Conservation (phyloP, 2,797 vertebrate genomes). For the Odontamblyopus rebecca region DNA sequence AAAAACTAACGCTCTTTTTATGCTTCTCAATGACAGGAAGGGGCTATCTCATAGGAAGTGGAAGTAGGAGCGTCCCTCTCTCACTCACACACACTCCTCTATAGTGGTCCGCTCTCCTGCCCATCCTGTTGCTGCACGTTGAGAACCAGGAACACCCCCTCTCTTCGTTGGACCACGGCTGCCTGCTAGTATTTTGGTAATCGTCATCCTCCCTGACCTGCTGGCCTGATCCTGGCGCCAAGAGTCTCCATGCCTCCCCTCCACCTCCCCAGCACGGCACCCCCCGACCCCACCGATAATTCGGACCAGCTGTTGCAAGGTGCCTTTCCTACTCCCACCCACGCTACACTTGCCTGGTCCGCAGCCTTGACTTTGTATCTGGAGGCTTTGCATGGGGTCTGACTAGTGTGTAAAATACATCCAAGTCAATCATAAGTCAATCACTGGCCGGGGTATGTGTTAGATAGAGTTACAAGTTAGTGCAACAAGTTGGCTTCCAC, state of each 20-base stretch:
- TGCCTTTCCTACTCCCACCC: constrained; percentile 74
- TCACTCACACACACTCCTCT: constrained; percentile 26
- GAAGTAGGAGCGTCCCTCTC: constrained; percentile 74
- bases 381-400: constrained; percentile 69
- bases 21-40: constrained; percentile 79
- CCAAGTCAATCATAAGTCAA: constrained; percentile 65
- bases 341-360: constrained; percentile 65
- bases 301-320: constrained; percentile 84
- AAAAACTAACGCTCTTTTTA: constrained; percentile 40
- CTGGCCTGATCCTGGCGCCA: constrained; percentile 82
- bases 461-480: constrained; percentile 40
- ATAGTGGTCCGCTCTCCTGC: constrained; percentile 57
- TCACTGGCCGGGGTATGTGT: constrained; percentile 50
- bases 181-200: constrained; percentile 82
- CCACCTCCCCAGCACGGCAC: constrained; percentile 50
- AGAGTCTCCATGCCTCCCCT: constrained; percentile 74
- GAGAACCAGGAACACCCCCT: constrained; percentile 74
- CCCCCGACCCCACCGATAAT: constrained; percentile 74
- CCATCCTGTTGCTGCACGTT: constrained; percentile 74
- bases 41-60: constrained; percentile 81
- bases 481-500: constrained; percentile 42
- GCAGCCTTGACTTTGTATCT: constrained; percentile 48
- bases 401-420: constrained; percentile 60
- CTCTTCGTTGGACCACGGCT: constrained; percentile 65
- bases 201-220: constrained; percentile 82